Evolutionary conservation across 1,140 invertebrate species (phyloP).

Genomic region (Leptinotarsa lineolata): DNA sequence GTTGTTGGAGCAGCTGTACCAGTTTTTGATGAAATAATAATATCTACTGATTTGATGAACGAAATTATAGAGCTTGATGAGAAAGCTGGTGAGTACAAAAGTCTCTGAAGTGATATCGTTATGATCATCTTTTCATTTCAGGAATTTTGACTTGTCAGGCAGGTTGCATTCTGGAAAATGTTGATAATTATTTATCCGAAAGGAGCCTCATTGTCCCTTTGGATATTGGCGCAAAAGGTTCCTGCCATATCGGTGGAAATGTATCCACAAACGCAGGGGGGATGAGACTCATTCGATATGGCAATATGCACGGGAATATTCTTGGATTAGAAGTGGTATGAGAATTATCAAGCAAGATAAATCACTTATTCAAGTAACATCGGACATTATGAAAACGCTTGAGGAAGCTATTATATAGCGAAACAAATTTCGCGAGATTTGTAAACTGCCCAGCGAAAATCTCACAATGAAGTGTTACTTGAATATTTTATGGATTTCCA

Average conservation of each 20-base stretch:
- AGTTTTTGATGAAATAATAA: conserved; percentile 94
- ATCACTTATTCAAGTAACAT: too few relatives aligned
- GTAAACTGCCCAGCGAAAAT: too few relatives aligned
- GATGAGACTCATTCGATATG: conserved; percentile 87
- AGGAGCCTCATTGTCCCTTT: conserved; percentile 87
- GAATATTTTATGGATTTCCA: too few relatives aligned
- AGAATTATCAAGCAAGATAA: background rate
- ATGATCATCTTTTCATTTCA: conserved; percentile 50
- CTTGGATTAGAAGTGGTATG: conserved; percentile 87
- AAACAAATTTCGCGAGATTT: too few relatives aligned
- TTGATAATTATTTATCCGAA: conserved; percentile 77
- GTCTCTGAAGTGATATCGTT: background rate
- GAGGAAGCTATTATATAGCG: too few relatives aligned
- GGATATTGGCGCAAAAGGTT: conserved; percentile 96
- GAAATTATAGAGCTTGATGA: conserved; percentile 83
- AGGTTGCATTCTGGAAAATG: conserved; percentile 87
- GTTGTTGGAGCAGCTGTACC: conserved; percentile 91
- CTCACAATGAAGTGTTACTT: too few relatives aligned
- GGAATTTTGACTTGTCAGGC: conserved; percentile 85
- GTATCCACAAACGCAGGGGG: conserved; percentile 96
- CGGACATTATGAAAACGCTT: too few relatives aligned
- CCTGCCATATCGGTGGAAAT: conserved; percentile 96
- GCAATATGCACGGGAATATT: conserved; percentile 90
- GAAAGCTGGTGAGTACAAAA: conserved; percentile 35
- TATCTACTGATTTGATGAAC: conserved; percentile 88